Evolutionary conservation across 2,797 vertebrate species (phyloP), one percentile per base, ranked within the genome.

Genomic region (Anisognathus igniventris): DNA sequence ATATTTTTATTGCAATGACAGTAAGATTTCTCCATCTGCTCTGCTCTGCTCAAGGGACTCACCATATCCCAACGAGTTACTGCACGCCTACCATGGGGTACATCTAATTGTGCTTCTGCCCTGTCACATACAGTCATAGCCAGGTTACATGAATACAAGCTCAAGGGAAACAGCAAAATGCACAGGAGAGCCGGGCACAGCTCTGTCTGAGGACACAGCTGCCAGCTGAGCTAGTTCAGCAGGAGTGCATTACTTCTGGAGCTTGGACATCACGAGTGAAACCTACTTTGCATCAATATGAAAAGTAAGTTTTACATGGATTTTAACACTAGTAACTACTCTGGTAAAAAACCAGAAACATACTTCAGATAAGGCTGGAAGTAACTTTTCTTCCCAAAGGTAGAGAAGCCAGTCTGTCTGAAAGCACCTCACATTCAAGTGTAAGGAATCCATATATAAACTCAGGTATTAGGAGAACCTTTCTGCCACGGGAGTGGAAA

Each of bases 41-140:
- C 33, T n/a, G 21, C 58, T 79, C 51, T 31, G 9, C 82, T 50
- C 39, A 30, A 56, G 33, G 23, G 21, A 87, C 15, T 64, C 24
- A 2, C 64, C 47, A 51, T 2, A 62, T 35, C 40, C 58, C 39
- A 70, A 8, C 0, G 11, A 70, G 8, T 60, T 42, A 48, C 0
- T 50, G 48, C 56, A 56, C 5, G 64, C 47, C 71, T 45, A 47
- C 65, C 9, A 21, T 7, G 24, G 1, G 1, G 16, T 5, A 57
- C 16, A 12, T 44, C 54, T 50, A 47, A 20, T 9, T 40, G 39
- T 70, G 78, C 64, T 82, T 82, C 84, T 76, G 56, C 24, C 9
- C 51, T n/a, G 37, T 37, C 71, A 78, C 42, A 24, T 2, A 19
- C 40, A 86, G 62, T 40, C 58, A 23, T 0, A 30, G 15, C 7